A percentile compares a stretch with the other conserved stretches of the same genome.
Conservation (phyloP, 2,888 invertebrate genomes). For the Actias luna region DNA sequence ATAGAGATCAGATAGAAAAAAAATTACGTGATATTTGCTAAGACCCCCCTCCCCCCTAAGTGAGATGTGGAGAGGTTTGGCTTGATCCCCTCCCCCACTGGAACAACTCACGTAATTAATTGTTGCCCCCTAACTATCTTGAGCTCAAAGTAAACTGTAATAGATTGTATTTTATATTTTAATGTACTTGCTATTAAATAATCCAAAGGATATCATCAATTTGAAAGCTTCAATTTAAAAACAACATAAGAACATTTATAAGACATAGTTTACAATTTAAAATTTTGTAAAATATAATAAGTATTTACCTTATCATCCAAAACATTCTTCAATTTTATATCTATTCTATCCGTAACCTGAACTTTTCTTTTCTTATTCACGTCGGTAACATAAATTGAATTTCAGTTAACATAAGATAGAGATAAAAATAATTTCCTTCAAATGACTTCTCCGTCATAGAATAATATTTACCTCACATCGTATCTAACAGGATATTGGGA, state of each 20-base stretch:
- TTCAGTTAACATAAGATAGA: not conserved
- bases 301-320: not conserved
- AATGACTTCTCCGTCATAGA: slow-evolving; percentile 34
- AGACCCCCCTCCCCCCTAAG: no score
- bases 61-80: no score
- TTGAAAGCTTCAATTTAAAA: not conserved
- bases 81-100: no score
- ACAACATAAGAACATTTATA: not conserved
- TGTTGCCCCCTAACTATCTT: no score
- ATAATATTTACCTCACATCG: slow-evolving; percentile 37
- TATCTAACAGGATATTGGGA: slow-evolving; percentile 37
- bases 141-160: not conserved
- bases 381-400: not conserved
- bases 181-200: not conserved
- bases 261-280: no score
- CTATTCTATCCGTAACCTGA: not conserved
- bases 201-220: not conserved
- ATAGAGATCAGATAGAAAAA: no score
- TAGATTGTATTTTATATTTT: not conserved
- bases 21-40: no score
- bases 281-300: not conserved
- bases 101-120: no score
- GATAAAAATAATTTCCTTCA: slow-evolving; percentile 37
- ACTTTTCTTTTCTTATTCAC: slow-evolving; percentile 8
- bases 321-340: not conserved